phyloP scores from a whole-genome alignment of 2,888 invertebrate genomes.

The Microctonus aethiopoides region DNA sequence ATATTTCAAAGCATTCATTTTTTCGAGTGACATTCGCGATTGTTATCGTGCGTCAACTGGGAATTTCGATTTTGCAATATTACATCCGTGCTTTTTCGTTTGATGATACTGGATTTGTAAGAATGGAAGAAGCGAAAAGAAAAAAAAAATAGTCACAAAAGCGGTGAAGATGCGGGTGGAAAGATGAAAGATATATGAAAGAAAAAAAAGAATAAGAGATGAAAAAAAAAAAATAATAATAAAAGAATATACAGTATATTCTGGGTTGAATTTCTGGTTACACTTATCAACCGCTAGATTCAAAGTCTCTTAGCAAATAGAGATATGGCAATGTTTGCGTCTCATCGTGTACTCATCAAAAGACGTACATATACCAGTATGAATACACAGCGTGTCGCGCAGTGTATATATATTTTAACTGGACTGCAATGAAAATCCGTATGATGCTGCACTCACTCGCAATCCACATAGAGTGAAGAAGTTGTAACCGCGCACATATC shows the following conservation, averaged over 20 bases:
- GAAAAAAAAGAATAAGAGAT: not conserved
- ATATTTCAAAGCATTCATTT: not conserved
- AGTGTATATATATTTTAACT: not conserved
- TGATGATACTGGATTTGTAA: not conserved
- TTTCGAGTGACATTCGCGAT: not conserved
- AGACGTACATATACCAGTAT: conserved; percentile 54
- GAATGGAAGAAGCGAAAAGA: not conserved
- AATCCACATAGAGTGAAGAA: not conserved
- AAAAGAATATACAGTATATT: too few relatives aligned
- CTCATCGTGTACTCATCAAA: conserved; percentile 60
- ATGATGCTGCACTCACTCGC: not conserved
- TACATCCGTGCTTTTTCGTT: not conserved
- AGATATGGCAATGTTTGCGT: conserved; percentile 63
- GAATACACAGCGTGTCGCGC: conserved; percentile 45
- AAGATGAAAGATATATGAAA: not conserved
- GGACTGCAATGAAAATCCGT: conserved; percentile 21
- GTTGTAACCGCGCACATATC: not conserved
- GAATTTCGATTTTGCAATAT: not conserved
- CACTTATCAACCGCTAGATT: conserved; percentile 61
- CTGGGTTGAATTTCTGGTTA: conserved; percentile 15
- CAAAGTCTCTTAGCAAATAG: conserved; percentile 63
- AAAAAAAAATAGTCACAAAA: not conserved
- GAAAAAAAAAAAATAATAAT: conserved; percentile 5
- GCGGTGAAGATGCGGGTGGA: not conserved
- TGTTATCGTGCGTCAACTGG: not conserved